Percentiles rank a stretch among this genome's conserved stretches.
phyloP scores from a whole-genome alignment of 2,797 vertebrate species.

The Chromis chromis region DNA sequence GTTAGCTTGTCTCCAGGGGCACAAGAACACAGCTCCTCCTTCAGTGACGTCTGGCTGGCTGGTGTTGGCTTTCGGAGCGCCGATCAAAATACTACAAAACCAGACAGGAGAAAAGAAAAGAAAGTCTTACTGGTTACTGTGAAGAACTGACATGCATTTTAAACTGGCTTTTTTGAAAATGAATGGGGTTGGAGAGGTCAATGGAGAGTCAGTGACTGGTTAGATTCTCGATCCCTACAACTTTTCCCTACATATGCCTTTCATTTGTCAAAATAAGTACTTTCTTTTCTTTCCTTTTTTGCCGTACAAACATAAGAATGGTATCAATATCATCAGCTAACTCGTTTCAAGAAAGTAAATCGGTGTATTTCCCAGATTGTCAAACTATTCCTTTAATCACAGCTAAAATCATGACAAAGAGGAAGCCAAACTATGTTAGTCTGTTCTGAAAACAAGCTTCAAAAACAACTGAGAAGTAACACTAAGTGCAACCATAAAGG shows the following conservation, averaged over 20 bases:
- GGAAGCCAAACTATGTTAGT: no score
- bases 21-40: slow-evolving; percentile 91
- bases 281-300: no score
- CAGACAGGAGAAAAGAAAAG: slow-evolving; percentile 55
- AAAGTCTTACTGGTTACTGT: background rate
- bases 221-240: background rate
- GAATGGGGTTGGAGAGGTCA: background rate
- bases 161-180: background rate
- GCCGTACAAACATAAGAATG: background rate
- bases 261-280: background rate
- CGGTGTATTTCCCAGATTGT: no score
- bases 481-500: no score
- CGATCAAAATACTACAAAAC: slow-evolving; percentile 88
- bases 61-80: slow-evolving; percentile 92
- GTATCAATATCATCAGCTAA: no score
- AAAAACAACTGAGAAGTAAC: no score
- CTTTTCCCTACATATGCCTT: background rate
- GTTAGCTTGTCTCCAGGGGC: slow-evolving; percentile 85
- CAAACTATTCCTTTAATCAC: background rate
- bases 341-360: background rate
- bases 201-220: background rate
- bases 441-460: no score
- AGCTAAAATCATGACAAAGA: background rate
- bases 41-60: slow-evolving; percentile 87
- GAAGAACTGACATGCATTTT: slow-evolving; percentile 5